Base-by-base conservation (phyloP, 2,888 invertebrate genomes). In the Hyalella azteca region DNA sequence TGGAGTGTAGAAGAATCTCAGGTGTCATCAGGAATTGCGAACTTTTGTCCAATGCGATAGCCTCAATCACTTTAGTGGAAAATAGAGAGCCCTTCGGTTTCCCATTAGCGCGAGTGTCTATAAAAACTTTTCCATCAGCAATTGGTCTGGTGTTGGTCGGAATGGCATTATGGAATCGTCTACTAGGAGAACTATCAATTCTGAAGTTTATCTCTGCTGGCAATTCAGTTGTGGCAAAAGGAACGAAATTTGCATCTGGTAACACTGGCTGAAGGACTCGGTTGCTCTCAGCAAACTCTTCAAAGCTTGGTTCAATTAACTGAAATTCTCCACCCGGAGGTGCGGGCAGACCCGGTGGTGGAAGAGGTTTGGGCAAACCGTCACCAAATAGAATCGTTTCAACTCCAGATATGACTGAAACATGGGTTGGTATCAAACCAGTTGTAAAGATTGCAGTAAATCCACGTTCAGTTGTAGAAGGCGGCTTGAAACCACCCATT, bases 311-410 rank as follows among this genome's bases (percentile, higher is more conserved):
- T 26, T 41, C n/a, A n/a, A 50, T 22, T 2, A 60, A 41, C 26
- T 60, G 41, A 49, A 79, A n/a, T 39, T 77, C 77, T 50, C 77
- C 59, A n/a, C 73, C 32, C 9, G 78, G 26, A 39, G 81, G 78
- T 2, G 77, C 77, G n/a, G 82, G 82, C 32, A 78, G 60, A 11
- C 83, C 83, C 13, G 83, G 83, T 13, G 83, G 81, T 36, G 83
- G 81, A n/a, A 81, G 80, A 41, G 78, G 78, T 48, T 77, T 45
- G 15, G 36, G 76, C 26, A 66, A 54, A 66, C 81, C 60, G 60
- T 81, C 84, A 32, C 82, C 82, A 41, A 84, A 82, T 78, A 84
- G 79, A 29, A 84, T 84, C 22, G 84, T 84, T 49, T 82, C 73
- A 5, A 79, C 78, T 19, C 84, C 84, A 32, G 84, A 82, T 60